Conservation (phyloP, 2,888 invertebrate genomes). For the Papilio elwesi region DNA sequence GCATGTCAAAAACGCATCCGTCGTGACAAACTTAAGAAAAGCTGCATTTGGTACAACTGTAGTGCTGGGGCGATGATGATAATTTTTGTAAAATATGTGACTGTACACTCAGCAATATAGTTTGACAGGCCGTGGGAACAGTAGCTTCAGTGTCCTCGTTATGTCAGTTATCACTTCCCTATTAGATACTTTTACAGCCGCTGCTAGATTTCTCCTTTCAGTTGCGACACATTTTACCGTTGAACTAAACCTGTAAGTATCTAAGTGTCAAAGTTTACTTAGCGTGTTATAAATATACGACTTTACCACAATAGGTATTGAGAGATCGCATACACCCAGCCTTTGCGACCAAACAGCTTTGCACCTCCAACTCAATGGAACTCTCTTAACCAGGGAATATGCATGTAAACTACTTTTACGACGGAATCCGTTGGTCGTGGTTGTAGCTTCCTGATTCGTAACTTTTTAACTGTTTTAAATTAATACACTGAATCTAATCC, state of each 20-base stretch:
- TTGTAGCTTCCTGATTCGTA: too few species aligned
- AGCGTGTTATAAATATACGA: neutral
- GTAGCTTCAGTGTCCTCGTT: conserved; percentile 19
- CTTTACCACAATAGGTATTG: neutral
- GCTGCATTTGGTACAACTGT: too few species aligned
- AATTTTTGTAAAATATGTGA: neutral
- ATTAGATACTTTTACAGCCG: conserved; percentile 17
- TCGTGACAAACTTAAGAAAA: too few species aligned
- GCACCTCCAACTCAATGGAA: neutral
- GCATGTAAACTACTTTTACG: too few species aligned
- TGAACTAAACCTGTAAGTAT: neutral
- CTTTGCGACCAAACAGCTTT: too few species aligned
- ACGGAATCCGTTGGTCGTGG: too few species aligned
- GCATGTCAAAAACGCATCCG: too few species aligned
- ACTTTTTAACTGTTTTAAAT: too few species aligned
- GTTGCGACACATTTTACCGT: conserved; percentile 16
- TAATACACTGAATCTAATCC: neutral
- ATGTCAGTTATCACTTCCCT: conserved; percentile 25
- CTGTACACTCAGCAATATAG: neutral
- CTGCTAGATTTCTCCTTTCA: conserved; percentile 29
- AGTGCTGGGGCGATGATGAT: neutral
- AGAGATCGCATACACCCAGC: too few species aligned
- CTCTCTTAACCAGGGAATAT: too few species aligned
- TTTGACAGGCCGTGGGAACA: neutral
- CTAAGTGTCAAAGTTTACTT: neutral